Evolutionary conservation across 1,140 invertebrate species (phyloP), one percentile per base, ranked within the genome.

Genomic region (Lordiphosa mommai): DNA sequence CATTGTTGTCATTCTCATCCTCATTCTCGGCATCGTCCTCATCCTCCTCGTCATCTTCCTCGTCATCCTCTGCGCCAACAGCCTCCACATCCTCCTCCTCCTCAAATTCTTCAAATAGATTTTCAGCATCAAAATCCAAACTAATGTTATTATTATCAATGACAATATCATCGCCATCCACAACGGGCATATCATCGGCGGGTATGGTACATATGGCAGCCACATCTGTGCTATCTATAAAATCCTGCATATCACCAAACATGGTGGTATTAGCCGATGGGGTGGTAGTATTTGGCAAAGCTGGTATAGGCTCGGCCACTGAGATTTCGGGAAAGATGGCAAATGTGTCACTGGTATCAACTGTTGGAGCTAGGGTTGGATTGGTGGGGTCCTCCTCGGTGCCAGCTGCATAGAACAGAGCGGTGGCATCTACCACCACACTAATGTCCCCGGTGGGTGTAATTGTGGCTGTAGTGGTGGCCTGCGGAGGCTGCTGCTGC

Each of bases 141-240:
- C 72, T 84, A 3, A 86, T 86, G 46, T 88, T 85, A 29, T 85
- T 85, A 12, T 86, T 85, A 55, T 85, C 79, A 6, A 85, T 85
- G 9, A 84, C 77, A 47, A 84, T 77, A 27, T 84, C 77, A 36
- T 84, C 77, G 4, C 77, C 79, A 61, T 84, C 77, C 0, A 85
- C 77, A 9, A 70, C 68, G 1, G 79, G 77, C 79, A 84, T 85
- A 27, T 64, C 77, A 49, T 84, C 77, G 1, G 77, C 77, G 4
- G 77, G 72, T 60, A 84, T 84, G 0, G 77, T 84, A 40, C 77
- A 84, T 20, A 84, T 77, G 7, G 77, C 77, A 8, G 77, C 77
- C 27, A 84, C 77, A 50, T 84, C 77, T 9, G 77, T 72, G 40
- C 69, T 69, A 44, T 84, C 77, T 32, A 84, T 84, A 16, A 85